Percentiles rank a stretch among this genome's conserved stretches.
phyloP scores from a whole-genome alignment of 1,140 invertebrate genomes.

The Piezodorus guildinii region DNA sequence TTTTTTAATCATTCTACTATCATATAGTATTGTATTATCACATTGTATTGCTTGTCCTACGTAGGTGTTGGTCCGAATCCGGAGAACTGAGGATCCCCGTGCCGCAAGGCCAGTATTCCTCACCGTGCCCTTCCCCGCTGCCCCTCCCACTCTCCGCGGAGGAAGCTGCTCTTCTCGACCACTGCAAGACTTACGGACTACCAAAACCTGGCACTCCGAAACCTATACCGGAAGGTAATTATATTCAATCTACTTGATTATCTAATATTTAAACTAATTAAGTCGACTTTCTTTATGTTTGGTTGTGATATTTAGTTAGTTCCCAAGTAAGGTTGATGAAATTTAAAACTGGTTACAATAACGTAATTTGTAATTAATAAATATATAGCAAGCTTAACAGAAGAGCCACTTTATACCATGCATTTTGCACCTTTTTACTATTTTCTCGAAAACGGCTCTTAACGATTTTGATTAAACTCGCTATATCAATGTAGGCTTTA shows the following conservation, averaged over 20 bases:
- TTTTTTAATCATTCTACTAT: too few species aligned
- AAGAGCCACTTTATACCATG: too few species aligned
- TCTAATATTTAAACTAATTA: slow-evolving; percentile 12
- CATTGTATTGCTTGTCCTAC: slow-evolving; percentile 27
- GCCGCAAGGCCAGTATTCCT: slow-evolving; percentile 28
- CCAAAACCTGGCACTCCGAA: slow-evolving; percentile 53
- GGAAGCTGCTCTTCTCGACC: slow-evolving; percentile 57
- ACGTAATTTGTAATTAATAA: too few species aligned
- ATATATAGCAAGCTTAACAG: too few species aligned
- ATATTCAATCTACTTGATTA: slow-evolving; percentile 5
- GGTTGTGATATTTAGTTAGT: not conserved
- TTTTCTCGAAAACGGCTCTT: too few species aligned
- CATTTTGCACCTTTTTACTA: too few species aligned
- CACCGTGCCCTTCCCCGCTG: slow-evolving; percentile 39
- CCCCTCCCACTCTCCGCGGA: slow-evolving; percentile 64
- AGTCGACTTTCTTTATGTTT: not conserved
- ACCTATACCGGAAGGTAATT: slow-evolving; percentile 49
- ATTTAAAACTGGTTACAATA: too few species aligned
- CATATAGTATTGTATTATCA: too few species aligned
- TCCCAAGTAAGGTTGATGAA: too few species aligned
- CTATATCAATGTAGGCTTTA: too few species aligned
- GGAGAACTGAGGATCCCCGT: slow-evolving; percentile 46
- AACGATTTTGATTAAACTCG: too few species aligned
- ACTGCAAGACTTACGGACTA: slow-evolving; percentile 57
- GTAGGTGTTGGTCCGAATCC: slow-evolving; percentile 32